Percentiles rank a stretch among this genome's conserved stretches.
These are phyloP conservation scores for Ligdia adustata DNA, from an alignment of 2,888 invertebrate species.

Conservation along the genomic window DNA sequence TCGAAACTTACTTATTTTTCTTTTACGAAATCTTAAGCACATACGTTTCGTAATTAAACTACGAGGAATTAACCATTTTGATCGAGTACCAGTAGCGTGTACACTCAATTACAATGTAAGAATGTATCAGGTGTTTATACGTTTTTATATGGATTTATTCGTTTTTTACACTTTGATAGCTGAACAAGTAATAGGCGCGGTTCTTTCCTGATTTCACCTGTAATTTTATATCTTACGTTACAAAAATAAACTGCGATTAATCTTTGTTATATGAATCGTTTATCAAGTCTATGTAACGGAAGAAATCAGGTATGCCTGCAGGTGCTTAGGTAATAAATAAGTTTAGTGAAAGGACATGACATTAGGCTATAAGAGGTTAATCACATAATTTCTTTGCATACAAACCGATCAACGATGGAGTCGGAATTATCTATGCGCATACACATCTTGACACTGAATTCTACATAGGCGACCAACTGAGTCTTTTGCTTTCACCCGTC, in stretches of 20 bases:
- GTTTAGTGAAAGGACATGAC: constrained; percentile 11
- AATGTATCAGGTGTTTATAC: constrained; percentile 6
- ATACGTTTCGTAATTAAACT: too few relatives aligned
- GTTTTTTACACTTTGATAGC: constrained; percentile 21
- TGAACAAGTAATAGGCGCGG: constrained; percentile 10
- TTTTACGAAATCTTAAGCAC: background rate
- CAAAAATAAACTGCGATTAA: background rate
- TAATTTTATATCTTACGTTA: constrained; percentile 4
- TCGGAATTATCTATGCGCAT: constrained; percentile 41
- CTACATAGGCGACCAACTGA: constrained; percentile 74
- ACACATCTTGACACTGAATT: constrained; percentile 72
- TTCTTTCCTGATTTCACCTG: constrained; percentile 33
- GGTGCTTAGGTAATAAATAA: constrained; percentile 1
- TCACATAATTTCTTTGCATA: constrained; percentile 39
- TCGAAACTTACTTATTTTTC: background rate
- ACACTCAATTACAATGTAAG: constrained; percentile 14
- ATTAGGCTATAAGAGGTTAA: constrained; percentile 26
- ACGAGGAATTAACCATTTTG: too few relatives aligned
- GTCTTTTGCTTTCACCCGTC: constrained; percentile 63
- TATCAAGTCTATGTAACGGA: background rate
- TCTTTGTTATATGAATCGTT: background rate
- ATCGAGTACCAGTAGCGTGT: constrained; percentile 4
- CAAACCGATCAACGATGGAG: constrained; percentile 31
- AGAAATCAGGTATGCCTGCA: background rate
- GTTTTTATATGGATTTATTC: constrained; percentile 17